Evolutionary conservation across 2,113 vertebrate species (phyloP).

Genomic region (Isurus oxyrinchus): DNA sequence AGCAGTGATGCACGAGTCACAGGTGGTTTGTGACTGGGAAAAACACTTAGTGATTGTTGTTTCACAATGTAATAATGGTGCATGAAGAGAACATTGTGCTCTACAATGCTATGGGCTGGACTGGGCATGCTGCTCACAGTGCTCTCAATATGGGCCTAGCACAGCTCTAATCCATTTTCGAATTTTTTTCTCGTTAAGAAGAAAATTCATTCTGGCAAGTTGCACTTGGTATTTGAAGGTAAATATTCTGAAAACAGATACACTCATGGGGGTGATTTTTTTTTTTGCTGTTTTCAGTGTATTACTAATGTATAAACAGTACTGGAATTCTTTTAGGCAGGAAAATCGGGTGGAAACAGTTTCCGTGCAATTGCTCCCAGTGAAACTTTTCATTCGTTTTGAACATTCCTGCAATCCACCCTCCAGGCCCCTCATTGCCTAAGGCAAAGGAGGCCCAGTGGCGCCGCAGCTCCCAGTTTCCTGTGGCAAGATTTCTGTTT

Average conservation of each 20-base stretch:
- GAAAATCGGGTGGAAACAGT: too few species aligned
- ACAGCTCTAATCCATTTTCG: neutral
- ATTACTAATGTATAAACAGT: neutral
- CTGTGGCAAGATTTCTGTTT: too few species aligned
- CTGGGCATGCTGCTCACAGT: neutral
- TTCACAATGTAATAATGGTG: neutral
- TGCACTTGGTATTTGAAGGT: neutral
- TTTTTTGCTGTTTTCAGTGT: neutral
- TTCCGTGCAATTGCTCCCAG: too few species aligned
- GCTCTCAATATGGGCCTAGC: neutral
- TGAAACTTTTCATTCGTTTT: too few species aligned
- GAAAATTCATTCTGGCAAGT: neutral
- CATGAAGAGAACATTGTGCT: neutral
- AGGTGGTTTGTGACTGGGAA: conserved; percentile 38
- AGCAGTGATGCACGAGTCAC: conserved; percentile 26
- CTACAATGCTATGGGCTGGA: neutral
- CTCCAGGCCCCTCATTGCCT: too few species aligned
- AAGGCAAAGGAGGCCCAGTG: too few species aligned
- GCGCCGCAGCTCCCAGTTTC: too few species aligned
- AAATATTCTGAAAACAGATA: neutral
- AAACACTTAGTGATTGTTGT: conserved; percentile 13
- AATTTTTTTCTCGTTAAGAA: neutral
- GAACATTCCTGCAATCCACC: too few species aligned
- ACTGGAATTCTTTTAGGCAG: too few species aligned
- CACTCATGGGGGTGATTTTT: neutral